Conservation (phyloP, 2,797 vertebrate genomes). For the Eidolon dupreanum region DNA sequence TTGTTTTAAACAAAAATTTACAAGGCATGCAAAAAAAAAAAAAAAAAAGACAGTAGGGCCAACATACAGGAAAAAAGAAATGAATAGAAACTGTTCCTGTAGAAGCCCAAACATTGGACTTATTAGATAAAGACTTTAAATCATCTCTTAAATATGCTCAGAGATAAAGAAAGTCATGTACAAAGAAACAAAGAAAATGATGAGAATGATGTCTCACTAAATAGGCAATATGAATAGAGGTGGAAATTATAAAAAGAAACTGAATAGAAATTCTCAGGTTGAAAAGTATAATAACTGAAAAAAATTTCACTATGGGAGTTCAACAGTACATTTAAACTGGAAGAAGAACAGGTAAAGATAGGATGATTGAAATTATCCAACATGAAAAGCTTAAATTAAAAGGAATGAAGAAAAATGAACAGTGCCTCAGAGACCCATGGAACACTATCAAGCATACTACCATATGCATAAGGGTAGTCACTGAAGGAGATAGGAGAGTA, state of each 20-base stretch:
- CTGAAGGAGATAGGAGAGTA: background rate
- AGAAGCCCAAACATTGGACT: background rate
- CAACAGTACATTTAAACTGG: background rate
- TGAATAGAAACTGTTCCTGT: background rate
- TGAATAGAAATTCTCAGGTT: background rate
- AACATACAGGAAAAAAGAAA: background rate
- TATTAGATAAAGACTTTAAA: background rate
- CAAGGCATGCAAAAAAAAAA: slow-evolving; percentile 15
- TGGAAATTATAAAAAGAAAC: background rate
- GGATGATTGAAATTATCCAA: background rate
- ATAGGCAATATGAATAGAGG: background rate
- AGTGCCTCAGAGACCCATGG: background rate
- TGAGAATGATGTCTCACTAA: background rate
- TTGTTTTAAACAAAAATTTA: background rate
- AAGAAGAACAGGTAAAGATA: background rate
- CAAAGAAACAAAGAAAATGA: background rate
- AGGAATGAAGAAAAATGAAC: background rate
- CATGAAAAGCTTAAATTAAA: background rate
- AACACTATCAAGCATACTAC: background rate
- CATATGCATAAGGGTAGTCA: background rate
- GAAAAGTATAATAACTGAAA: background rate
- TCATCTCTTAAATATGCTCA: background rate
- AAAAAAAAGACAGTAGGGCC: background rate
- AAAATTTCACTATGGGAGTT: background rate
- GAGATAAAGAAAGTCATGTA: background rate